Percentiles rank a stretch among this genome's conserved stretches.
Evolutionary conservation across 2,797 vertebrate genomes (phyloP).

Genomic region (Ispidina picta): DNA sequence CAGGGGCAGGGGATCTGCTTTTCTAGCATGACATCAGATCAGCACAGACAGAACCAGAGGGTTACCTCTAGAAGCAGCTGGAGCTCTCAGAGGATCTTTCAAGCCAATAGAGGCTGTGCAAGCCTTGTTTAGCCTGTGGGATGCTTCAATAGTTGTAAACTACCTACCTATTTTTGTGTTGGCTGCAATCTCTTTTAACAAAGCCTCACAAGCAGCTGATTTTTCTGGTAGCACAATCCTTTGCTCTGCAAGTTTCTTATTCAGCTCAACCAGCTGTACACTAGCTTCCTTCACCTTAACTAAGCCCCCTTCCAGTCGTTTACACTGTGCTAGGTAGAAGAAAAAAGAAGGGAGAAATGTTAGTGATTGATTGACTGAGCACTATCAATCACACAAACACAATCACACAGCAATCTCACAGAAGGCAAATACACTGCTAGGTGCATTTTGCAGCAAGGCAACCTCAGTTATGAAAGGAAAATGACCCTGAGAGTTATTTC

Average conservation of each 20-base stretch:
- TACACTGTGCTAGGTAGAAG: constrained; percentile 85
- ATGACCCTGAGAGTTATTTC: background rate
- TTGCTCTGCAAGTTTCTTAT: constrained; percentile 91
- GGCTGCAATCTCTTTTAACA: constrained; percentile 86
- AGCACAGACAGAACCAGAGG: background rate
- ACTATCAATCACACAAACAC: background rate
- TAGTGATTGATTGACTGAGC: background rate
- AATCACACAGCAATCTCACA: background rate
- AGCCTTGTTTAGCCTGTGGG: background rate
- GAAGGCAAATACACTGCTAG: background rate
- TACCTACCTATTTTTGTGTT: constrained; percentile 88
- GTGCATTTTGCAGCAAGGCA: background rate
- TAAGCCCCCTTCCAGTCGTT: constrained; percentile 90
- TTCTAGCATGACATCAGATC: background rate
- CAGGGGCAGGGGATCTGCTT: background rate
- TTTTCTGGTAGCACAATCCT: constrained; percentile 92
- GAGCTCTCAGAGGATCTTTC: background rate
- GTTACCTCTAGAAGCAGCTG: background rate
- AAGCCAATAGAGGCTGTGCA: background rate
- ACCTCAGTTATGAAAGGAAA: background rate
- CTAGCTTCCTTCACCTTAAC: constrained; percentile 94
- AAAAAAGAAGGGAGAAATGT: background rate
- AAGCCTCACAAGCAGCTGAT: constrained; percentile 85
- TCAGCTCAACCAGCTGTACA: constrained; percentile 88
- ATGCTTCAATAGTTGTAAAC: background rate